Evolutionary conservation across 1,140 invertebrate genomes (phyloP).

Genomic region (Caenorhabditis inopinata): DNA sequence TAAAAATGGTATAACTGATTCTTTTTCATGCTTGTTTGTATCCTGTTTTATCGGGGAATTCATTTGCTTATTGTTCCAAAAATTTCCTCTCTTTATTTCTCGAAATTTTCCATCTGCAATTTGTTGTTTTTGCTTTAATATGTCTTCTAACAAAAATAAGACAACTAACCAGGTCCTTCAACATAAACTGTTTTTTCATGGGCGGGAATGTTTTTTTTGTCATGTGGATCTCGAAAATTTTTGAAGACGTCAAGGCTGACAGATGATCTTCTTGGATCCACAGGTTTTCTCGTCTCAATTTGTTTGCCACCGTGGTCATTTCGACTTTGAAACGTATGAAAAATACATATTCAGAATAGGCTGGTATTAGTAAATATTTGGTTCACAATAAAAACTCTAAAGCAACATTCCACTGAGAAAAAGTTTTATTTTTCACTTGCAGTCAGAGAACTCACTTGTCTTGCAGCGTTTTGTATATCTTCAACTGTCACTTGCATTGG

Average conservation of each 20-base stretch:
- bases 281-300: background rate
- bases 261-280: background rate
- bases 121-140: too few species aligned
- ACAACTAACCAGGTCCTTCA: background rate
- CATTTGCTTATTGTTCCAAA: background rate
- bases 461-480: background rate
- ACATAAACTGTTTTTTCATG: conserved; percentile 1
- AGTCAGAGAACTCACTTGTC: background rate
- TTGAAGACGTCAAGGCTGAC: conserved; percentile 3
- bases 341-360: too few species aligned
- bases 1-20: background rate
- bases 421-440: too few species aligned
- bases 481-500: background rate
- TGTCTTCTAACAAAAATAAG: background rate
- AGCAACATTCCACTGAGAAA: too few species aligned
- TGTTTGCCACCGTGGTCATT: background rate
- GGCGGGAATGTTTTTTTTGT: background rate
- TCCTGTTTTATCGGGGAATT: background rate
- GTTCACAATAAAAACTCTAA: too few species aligned
- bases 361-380: too few species aligned
- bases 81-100: background rate
- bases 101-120: background rate
- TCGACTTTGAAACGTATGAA: background rate
- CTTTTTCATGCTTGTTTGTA: background rate
- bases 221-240: background rate